These are phyloP conservation scores for Cataglyphis livida DNA, from an alignment of 2,888 invertebrate genomes.

Conservation along the genomic window DNA sequence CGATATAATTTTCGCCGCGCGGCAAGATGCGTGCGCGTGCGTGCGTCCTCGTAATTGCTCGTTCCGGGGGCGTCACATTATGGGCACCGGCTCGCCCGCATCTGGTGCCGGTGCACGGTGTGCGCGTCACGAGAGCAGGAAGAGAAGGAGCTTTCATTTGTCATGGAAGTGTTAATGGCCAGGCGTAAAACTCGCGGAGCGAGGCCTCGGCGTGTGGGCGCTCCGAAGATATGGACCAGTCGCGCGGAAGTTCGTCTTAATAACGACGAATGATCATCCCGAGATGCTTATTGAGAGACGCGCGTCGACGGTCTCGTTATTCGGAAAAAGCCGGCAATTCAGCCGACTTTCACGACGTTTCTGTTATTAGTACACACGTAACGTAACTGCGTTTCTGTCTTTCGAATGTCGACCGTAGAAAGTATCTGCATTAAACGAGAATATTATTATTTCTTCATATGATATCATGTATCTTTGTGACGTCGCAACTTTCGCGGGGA, in stretches of 20 bases:
- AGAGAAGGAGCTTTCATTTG: conserved; percentile 74
- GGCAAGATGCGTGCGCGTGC: conserved; percentile 52
- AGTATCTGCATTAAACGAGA: conserved; percentile 35
- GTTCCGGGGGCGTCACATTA: conserved; percentile 74
- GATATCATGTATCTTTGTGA: conserved; percentile 46
- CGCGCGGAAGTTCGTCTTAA: conserved; percentile 57
- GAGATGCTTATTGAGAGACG: conserved; percentile 49
- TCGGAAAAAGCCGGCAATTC: conserved; percentile 36
- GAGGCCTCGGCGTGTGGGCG: conserved; percentile 79
- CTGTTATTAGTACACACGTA: conserved; percentile 22
- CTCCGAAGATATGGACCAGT: conserved; percentile 81
- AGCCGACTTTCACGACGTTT: conserved; percentile 48
- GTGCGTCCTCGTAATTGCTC: conserved; percentile 70
- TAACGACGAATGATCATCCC: conserved; percentile 64
- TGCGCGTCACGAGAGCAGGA: conserved; percentile 64
- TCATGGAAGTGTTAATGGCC: conserved; percentile 82
- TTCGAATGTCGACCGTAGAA: conserved; percentile 33
- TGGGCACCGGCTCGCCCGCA: conserved; percentile 55
- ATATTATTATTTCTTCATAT: conserved; percentile 40
- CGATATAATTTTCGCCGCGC: conserved; percentile 65
- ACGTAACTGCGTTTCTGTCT: conserved; percentile 38
- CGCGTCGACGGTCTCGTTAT: conserved; percentile 19
- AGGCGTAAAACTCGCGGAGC: conserved; percentile 78
- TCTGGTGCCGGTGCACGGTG: conserved; percentile 58
- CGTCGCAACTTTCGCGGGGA: conserved; percentile 39